phyloP scores from a whole-genome alignment of 2,888 invertebrate species.

The Unio pictorum region DNA sequence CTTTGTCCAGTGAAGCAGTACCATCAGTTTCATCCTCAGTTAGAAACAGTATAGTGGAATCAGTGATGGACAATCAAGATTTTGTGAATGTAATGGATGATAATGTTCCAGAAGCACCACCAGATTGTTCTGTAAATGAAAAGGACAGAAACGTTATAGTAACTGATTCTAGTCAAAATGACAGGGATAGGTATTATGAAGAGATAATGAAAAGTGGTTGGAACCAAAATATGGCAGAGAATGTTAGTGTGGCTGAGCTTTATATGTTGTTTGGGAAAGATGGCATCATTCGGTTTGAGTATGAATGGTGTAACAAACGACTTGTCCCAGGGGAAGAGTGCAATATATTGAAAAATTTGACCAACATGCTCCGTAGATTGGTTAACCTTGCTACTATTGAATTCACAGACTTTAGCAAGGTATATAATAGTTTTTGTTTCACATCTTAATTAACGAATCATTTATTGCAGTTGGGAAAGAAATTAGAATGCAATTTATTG shows the following conservation, averaged over 20 bases:
- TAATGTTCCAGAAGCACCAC: conserved; percentile 2
- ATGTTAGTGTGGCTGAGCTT: conserved; percentile 89
- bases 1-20: conserved; percentile 16
- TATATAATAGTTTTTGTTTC: conserved; percentile 5
- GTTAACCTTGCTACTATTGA: conserved; percentile 65
- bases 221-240: conserved; percentile 69
- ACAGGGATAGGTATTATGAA: conserved; percentile 18
- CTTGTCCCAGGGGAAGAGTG: conserved; percentile 20
- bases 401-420: conserved; percentile 58
- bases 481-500: no score
- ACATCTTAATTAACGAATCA: no score
- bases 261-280: conserved; percentile 81
- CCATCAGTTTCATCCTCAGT: no score
- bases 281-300: conserved; percentile 70
- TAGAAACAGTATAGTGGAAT: no score
- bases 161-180: conserved; percentile 26
- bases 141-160: conserved; percentile 5
- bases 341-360: conserved; percentile 42
- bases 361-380: conserved; percentile 61
- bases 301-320: conserved; percentile 67
- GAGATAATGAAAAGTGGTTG: conserved; percentile 32
- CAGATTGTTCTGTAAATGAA: conserved; percentile 3
- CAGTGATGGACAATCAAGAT: background rate
- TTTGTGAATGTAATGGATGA: conserved; percentile 1
- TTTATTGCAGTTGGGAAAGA: no score